Percentiles rank a stretch among this genome's conserved stretches.
Evolutionary conservation across 1,140 invertebrate genomes (phyloP).

Genomic region (Sinella curviseta): DNA sequence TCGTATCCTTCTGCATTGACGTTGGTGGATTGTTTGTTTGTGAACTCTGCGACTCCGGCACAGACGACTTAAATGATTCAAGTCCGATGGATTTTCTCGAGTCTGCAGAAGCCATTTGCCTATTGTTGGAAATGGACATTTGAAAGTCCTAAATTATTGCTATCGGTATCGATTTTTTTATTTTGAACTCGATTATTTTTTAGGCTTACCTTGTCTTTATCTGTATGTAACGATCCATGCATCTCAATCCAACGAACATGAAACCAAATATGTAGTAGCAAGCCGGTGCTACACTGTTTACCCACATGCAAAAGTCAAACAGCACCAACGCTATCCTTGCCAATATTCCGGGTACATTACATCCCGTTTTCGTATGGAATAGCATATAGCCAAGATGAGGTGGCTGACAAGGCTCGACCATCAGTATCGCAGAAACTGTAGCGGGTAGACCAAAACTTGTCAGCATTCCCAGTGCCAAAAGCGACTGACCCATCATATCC

Average conservation of each 20-base stretch:
- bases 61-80: no score
- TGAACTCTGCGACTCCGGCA: no score
- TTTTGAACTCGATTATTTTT: no score
- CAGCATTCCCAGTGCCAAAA: background rate
- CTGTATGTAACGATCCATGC: background rate
- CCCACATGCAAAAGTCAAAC: conserved; percentile 12
- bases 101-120: no score
- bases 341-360: background rate
- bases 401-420: background rate
- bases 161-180: no score
- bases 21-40: no score
- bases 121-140: no score
- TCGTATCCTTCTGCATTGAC: no score
- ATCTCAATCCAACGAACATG: conserved; percentile 8
- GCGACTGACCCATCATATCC: background rate
- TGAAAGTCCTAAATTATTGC: no score
- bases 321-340: background rate
- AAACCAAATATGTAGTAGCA: conserved; percentile 7
- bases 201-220: no score
- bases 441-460: conserved; percentile 18
- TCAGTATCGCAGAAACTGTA: background rate
- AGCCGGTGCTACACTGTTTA: background rate
- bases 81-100: no score
- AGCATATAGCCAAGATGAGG: conserved; percentile 16
- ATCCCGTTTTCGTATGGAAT: background rate